Evolutionary conservation across 2,113 vertebrate genomes (phyloP).

Genomic region (Potamarius usumacintae): DNA sequence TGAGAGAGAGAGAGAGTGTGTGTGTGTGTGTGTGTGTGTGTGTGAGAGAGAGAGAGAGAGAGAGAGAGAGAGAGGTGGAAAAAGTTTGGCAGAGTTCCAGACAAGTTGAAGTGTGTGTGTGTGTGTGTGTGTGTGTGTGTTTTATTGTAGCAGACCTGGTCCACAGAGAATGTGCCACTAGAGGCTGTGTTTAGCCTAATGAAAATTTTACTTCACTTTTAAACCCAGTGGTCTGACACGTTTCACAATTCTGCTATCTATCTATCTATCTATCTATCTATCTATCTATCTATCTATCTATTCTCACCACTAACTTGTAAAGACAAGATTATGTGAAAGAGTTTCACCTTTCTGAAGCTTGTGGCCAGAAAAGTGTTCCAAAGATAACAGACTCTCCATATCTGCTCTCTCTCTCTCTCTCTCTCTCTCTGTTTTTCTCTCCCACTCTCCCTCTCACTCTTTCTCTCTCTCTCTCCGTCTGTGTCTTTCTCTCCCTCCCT

Average conservation of each 20-base stretch:
- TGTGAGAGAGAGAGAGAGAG: slow-evolving; percentile 19
- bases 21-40: slow-evolving; percentile 50
- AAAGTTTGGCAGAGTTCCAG: slow-evolving; percentile 36
- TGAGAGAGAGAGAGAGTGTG: slow-evolving; percentile 23
- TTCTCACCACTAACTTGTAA: background rate
- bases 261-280: background rate
- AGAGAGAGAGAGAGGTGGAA: slow-evolving; percentile 14
- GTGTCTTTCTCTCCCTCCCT: too few species aligned
- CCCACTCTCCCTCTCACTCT: too few species aligned
- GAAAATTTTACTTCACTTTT: slow-evolving; percentile 45
- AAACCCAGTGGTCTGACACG: slow-evolving; percentile 22
- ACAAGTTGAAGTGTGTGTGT: slow-evolving; percentile 41
- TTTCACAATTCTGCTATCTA: background rate
- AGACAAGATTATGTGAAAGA: background rate
- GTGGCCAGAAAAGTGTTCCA: background rate
- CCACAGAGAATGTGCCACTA: slow-evolving; percentile 25
- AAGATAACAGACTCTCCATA: background rate
- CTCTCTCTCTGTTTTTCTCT: too few species aligned
- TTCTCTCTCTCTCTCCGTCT: too few species aligned
- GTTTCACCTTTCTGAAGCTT: too few species aligned
- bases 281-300: background rate
- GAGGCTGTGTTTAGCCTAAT: slow-evolving; percentile 15
- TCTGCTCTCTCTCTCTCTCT: background rate
- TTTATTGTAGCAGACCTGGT: slow-evolving; percentile 33
- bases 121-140: slow-evolving; percentile 36